Conservation (phyloP, 1,140 invertebrate species). For the Magallana gigas region DNA sequence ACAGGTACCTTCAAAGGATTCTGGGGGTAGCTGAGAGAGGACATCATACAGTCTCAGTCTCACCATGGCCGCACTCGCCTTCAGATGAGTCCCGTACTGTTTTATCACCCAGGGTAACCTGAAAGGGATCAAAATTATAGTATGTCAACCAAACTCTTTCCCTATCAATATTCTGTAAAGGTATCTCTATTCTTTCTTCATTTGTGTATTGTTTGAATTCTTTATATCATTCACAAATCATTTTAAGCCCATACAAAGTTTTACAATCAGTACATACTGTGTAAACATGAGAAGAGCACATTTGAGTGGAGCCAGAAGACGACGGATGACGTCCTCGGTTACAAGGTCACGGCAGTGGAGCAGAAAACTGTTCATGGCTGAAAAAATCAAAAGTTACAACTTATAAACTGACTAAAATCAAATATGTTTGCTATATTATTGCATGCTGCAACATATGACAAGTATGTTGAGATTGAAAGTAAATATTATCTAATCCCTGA, state of each 20-base stretch:
- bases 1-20: conserved; percentile 88
- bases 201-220: not conserved
- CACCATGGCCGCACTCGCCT: conserved; percentile 95
- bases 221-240: not conserved
- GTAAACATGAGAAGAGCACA: conserved; percentile 95
- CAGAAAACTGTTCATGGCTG: conserved; percentile 93
- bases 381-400: conserved; percentile 42
- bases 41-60: conserved; percentile 94
- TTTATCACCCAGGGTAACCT: conserved; percentile 92
- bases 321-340: conserved; percentile 93
- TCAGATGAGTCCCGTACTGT: conserved; percentile 94
- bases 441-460: no score
- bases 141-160: no score
- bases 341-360: conserved; percentile 91
- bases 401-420: not conserved
- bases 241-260: not conserved
- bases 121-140: conserved; percentile 38
- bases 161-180: no score
- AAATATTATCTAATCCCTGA: no score
- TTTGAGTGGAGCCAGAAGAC: conserved; percentile 94
- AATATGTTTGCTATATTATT: no score
- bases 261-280: conserved; percentile 85
- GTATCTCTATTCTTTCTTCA: not conserved
- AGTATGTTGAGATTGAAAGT: no score
- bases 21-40: conserved; percentile 89